Evolutionary conservation across 2,113 vertebrate genomes (phyloP).

Genomic region (Actenoides hombroni): DNA sequence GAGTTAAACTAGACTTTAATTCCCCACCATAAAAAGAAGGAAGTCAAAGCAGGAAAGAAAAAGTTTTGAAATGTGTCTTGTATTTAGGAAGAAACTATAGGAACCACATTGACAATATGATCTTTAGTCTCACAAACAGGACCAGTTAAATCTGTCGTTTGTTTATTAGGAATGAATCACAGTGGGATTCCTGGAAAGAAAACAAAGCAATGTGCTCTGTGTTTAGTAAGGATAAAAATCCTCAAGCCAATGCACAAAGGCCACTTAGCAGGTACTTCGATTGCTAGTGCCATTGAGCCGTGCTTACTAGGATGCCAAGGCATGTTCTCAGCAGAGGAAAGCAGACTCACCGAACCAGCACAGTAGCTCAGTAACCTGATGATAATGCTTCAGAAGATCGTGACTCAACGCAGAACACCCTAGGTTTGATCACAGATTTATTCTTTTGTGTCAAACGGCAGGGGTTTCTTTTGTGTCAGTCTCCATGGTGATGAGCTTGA

Average conservation of each 20-base stretch:
- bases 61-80: slow-evolving; percentile 41
- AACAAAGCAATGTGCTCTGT: slow-evolving; percentile 19
- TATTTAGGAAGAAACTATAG: slow-evolving; percentile 8
- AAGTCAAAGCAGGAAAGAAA: slow-evolving; percentile 35
- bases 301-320: not conserved
- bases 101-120: not conserved
- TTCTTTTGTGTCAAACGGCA: slow-evolving; percentile 13
- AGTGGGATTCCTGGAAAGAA: slow-evolving; percentile 36
- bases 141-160: slow-evolving; percentile 50
- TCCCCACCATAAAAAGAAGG: slow-evolving; percentile 6
- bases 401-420: not conserved
- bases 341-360: not conserved
- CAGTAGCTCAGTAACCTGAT: not conserved
- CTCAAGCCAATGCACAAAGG: not conserved
- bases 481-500: slow-evolving; percentile 54
- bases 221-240: slow-evolving; percentile 20
- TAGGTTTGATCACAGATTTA: slow-evolving; percentile 27
- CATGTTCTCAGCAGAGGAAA: not conserved
- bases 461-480: not conserved
- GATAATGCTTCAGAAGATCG: not conserved
- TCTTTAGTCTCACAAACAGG: slow-evolving; percentile 38
- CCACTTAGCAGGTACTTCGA: not conserved
- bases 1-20: slow-evolving; percentile 31
- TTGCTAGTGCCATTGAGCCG: not conserved
- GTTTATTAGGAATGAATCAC: slow-evolving; percentile 57